Evolutionary conservation across 2,113 vertebrate species (phyloP), one percentile per base, ranked within the genome.

Genomic region (Onychostoma macrolepis): DNA sequence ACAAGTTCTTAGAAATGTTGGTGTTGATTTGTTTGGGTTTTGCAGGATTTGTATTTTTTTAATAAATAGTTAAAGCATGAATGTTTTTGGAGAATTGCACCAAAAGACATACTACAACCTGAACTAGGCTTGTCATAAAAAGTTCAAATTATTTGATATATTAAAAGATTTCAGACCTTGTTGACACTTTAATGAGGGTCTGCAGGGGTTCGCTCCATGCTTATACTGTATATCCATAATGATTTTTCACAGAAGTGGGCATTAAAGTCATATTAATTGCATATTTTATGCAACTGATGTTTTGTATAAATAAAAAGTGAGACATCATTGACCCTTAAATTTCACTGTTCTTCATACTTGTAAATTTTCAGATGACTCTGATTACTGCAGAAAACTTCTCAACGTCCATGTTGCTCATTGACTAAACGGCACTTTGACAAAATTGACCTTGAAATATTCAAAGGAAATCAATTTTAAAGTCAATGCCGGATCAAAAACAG

Each of bases 391-490:
- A 41, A 56, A 80, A 80, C 50, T 24, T 58, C 50, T 58, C 10
- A 58, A 4, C 12, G 72, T 9, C n/a, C 15, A 78, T 19, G 28
- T 26, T 78, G 50, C 45, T 78, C 76, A 24, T n/a, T 53, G 33
- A 53, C 19, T 36, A 30, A 50, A 83, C 1, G 2, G 43, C 61
- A 48, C 69, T 28, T 67, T 82, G 67, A 81, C 50, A 48, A 87
- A 85, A 80, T 67, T 69, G 19, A 81, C 28, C 75, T 43, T 75
- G 86, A 84, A 74, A 41, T 86, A 84, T 87, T 36, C 17, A 83
- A 86, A 58, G 56, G 43, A 88, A 87, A 88, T 81, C 83, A 84
- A 88, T 86, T 86, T 19, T 45, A 89, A 89, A 85, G 87, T 86
- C 86, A 36, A 86, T 75, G 63, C 7, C 7, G 0, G 30, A 65